Percentiles rank a stretch among this genome's conserved stretches.
Conservation (phyloP, 1,140 invertebrate species). For the Oncopodura yosiiana region DNA sequence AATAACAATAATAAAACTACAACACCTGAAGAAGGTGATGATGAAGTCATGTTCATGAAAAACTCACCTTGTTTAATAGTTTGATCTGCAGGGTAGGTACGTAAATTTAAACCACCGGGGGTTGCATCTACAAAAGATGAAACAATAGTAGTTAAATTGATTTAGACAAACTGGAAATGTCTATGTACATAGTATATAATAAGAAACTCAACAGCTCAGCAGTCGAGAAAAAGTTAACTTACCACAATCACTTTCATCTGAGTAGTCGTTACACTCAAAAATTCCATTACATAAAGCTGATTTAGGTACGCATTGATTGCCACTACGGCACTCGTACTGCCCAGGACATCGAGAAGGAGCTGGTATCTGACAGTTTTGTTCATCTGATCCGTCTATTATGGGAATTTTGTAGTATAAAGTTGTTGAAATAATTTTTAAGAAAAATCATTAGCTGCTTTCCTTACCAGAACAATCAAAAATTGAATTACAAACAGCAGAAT, state of each 20-base stretch:
- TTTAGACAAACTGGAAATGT: not conserved
- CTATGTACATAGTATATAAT: not conserved
- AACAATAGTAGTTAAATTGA: not conserved
- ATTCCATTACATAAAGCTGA: constrained; percentile 48
- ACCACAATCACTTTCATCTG: constrained; percentile 76
- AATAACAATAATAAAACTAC: no score
- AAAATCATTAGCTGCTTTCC: no score
- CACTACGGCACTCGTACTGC: constrained; percentile 50
- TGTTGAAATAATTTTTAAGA: no score
- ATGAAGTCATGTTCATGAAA: constrained; percentile 6
- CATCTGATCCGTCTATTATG: not conserved
- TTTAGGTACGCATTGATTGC: constrained; percentile 47
- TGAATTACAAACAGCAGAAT: constrained; percentile 7
- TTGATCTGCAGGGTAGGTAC: constrained; percentile 63
- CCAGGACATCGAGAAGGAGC: constrained; percentile 41
- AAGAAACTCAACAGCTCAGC: no score
- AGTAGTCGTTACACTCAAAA: constrained; percentile 81
- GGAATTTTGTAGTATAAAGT: not conserved
- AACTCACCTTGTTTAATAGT: constrained; percentile 71
- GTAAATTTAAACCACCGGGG: constrained; percentile 48
- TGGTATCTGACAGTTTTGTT: constrained; percentile 7
- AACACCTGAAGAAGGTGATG: no score
- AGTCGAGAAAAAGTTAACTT: constrained; percentile 31
- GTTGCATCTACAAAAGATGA: constrained; percentile 34
- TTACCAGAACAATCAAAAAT: not conserved